phyloP scores from a whole-genome alignment of 1,140 invertebrate genomes.

The Bemisia tabaci region DNA sequence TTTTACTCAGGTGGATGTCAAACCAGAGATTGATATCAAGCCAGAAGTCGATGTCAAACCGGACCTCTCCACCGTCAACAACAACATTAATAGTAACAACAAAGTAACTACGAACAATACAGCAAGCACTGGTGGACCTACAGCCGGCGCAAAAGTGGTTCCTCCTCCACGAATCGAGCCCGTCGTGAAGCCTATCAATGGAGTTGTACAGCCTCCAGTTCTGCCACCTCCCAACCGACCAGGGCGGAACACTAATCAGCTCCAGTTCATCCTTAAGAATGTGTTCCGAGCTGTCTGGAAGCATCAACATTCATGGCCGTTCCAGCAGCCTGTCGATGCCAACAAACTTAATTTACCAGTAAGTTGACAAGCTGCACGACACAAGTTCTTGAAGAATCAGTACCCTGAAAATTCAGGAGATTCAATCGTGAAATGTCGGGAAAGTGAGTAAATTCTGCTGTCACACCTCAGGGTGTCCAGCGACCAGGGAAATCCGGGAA shows the following conservation, averaged over 20 bases:
- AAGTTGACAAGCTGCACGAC: slow-evolving; percentile 28
- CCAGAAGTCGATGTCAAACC: too few relatives aligned
- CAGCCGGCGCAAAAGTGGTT: slow-evolving; percentile 24
- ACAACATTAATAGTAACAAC: background rate
- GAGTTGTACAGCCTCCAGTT: slow-evolving; percentile 62
- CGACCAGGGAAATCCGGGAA: background rate
- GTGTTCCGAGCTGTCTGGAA: slow-evolving; percentile 95
- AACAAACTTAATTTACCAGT: slow-evolving; percentile 90
- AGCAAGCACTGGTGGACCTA: background rate
- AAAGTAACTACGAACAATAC: background rate
- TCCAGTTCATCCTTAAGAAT: slow-evolving; percentile 86
- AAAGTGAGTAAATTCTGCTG: too few relatives aligned
- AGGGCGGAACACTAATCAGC: slow-evolving; percentile 79
- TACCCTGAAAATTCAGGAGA: background rate
- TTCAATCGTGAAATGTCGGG: too few relatives aligned
- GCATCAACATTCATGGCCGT: slow-evolving; percentile 97
- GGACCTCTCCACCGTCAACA: background rate
- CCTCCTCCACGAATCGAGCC: slow-evolving; percentile 55
- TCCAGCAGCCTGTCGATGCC: slow-evolving; percentile 92
- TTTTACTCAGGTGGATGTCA: background rate
- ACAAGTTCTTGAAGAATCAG: background rate
- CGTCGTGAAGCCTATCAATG: slow-evolving; percentile 61
- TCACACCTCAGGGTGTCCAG: background rate
- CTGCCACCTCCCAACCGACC: slow-evolving; percentile 62
- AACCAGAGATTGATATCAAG: background rate